Evolutionary conservation across 2,797 vertebrate genomes (phyloP), one percentile per base, ranked within the genome.

Genomic region (Poliocrania exsul): DNA sequence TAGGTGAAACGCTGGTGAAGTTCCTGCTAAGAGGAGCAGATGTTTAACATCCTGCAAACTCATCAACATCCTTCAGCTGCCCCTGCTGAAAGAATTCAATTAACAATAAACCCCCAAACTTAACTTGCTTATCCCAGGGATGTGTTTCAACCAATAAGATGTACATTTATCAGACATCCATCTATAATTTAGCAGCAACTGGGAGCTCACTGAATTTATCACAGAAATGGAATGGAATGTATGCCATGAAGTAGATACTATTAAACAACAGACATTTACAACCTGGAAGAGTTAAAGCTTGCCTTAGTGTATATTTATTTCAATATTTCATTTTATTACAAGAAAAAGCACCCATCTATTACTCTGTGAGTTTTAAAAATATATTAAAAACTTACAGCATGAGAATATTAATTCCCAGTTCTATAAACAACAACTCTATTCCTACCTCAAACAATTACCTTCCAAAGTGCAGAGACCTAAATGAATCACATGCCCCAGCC

Each of bases 21-120:
- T 87, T 96, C 66, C 78, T 6, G 24, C 86, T 74, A 94, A 86
- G 93, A 97, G 85, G 53, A 97, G 79, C 97, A 98, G 98, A 97
- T 97, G 97, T 96, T 97, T 93, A 93, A 97, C 90, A 88, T 91
- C 88, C 92, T 96, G 96, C 90, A 96, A 97, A 98, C 96, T 89
- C 88, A 83, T 42, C 49, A 96, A 92, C 82, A 67, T 95, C 94
- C 86, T 96, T 94, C 92, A 65, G 92, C 92, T 96, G 91, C 94
- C 80, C 61, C 95, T 90, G 92, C 94, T 57, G 75, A 81, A 86
- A 96, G 96, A 97, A 97, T 96, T 96, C 97, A 98, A 97, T 97
- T 97, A 98, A 97, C 96, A 96, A 90, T 95, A 97, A 97, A 97
- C 95, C 93, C 91, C 85, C 82, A 90, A 96, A 95, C 86, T 81